Evolutionary conservation across 2,113 vertebrate genomes (phyloP), one percentile per base, ranked within the genome.

Genomic region (Rana temporaria): DNA sequence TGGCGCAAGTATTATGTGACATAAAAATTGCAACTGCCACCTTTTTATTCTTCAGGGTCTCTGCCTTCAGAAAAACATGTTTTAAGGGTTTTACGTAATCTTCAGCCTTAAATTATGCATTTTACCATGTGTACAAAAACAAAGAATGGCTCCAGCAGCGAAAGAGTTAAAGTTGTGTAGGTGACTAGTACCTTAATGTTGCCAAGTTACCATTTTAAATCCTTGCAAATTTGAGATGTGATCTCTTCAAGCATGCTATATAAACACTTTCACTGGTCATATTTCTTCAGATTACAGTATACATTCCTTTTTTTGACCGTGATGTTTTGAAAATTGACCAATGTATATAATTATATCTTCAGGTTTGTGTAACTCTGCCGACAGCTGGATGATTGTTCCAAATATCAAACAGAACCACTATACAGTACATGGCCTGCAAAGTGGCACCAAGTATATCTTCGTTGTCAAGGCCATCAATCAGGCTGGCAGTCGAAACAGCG

Each of bases 301-400:
- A n/a, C 70, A 69, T 4, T 56, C 57, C 84, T 78, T 52, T 79
- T 53, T 38, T 67, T 67, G 56, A 52, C 26, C 26, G 5, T 72
- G 1, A 16, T 34, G 17, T 22, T 2, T 81, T 32, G 59, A 76
- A 12, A 65, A 18, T 19, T 82, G 87, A 82, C 78, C 42, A 9
- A 86, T 64, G 16, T 32, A 17, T 88, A 88, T 85, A 82, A 15
- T 88, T 86, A 62, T 75, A 86, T 87, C 77, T 86, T 75, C 91
- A 99, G 98, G 97, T 95, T 93, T 99, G 88, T 99, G 98, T 88
- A 99, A 97, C 90, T 99, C 97, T 1, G 95, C 96, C 24, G 98
- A 99, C 87, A 99, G 98, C 92, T 99, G 98, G 98, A 99, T 99
- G 97, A 99, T 99, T 79, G 98, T 98, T 79, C 98, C 98, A 81